A percentile compares a stretch with the other conserved stretches of the same genome.
These are phyloP conservation scores for Rhinolophus sinicus DNA, from an alignment of 2,113 vertebrate species.

Conservation along the genomic window DNA sequence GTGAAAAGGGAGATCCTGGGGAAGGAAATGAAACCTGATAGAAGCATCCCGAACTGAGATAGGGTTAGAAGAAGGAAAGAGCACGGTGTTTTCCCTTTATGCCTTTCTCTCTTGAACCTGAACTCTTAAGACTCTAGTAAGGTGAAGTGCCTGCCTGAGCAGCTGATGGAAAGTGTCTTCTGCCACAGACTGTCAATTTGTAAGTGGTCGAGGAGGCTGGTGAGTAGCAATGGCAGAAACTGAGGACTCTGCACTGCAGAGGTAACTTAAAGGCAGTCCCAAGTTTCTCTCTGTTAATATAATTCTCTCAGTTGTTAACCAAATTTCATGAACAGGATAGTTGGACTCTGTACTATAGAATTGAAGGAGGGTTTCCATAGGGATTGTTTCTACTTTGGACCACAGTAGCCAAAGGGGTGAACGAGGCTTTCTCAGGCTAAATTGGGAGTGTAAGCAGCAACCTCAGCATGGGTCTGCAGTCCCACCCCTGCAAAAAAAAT, in stretches of 20 bases:
- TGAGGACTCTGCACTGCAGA: neutral
- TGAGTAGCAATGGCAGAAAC: neutral
- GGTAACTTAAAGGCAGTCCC: neutral
- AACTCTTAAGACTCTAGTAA: too few species aligned
- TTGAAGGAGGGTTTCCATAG: neutral
- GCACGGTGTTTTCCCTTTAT: too few species aligned
- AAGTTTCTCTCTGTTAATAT: neutral
- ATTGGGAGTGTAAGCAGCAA: neutral
- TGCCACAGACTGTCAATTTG: neutral
- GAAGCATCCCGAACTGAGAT: too few species aligned
- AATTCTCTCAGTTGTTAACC: neutral
- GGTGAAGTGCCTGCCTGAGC: neutral
- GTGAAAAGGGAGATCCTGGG: too few species aligned
- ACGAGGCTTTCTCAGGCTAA: too few species aligned
- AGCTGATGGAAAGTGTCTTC: too few species aligned
- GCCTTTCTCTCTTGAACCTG: neutral
- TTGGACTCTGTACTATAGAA: neutral
- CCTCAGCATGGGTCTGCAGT: fast-evolving
- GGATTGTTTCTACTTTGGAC: neutral
- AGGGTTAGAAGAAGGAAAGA: neutral
- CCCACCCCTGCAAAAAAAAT: neutral
- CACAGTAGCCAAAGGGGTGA: neutral
- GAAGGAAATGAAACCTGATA: neutral
- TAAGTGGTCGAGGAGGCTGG: neutral
- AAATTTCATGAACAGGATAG: neutral